phyloP scores from a whole-genome alignment of 2,113 vertebrate genomes.

The Ginglymostoma cirratum region DNA sequence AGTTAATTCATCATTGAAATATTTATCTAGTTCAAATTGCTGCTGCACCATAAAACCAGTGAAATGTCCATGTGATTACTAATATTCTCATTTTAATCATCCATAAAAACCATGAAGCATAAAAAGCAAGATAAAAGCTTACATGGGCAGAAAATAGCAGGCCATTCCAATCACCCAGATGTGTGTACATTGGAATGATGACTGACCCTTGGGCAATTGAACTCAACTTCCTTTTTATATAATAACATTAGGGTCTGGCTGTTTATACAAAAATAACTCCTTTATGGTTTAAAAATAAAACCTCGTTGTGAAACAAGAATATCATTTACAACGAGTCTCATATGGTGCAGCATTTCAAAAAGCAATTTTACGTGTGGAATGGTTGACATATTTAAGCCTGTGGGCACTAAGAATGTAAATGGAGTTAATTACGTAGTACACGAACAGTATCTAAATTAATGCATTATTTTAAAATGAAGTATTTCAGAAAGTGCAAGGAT shows the following conservation, averaged over 20 bases:
- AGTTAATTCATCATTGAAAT: slow-evolving; percentile 34
- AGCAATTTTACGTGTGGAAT: slow-evolving; percentile 46
- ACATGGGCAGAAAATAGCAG: slow-evolving; percentile 4
- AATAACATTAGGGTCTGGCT: slow-evolving; percentile 54
- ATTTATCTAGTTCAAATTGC: slow-evolving; percentile 26
- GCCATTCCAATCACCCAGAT: background rate
- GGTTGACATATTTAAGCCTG: slow-evolving; percentile 48
- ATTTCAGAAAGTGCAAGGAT: background rate
- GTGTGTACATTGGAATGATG: slow-evolving; percentile 45
- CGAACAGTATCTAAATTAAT: slow-evolving; percentile 39
- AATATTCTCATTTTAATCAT: slow-evolving; percentile 32
- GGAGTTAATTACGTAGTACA: slow-evolving; percentile 44
- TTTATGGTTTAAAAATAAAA: slow-evolving; percentile 61
- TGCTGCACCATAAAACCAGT: slow-evolving; percentile 2
- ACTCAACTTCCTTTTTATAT: slow-evolving; percentile 60
- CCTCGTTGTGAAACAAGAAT: slow-evolving; percentile 49
- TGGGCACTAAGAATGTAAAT: slow-evolving; percentile 43
- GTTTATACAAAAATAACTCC: slow-evolving; percentile 64
- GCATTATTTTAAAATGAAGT: slow-evolving; percentile 34
- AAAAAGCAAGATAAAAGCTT: slow-evolving; percentile 35
- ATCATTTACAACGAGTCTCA: slow-evolving; percentile 48
- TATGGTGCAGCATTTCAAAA: slow-evolving; percentile 42
- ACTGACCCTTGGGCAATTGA: slow-evolving; percentile 64
- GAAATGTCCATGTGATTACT: slow-evolving; percentile 32
- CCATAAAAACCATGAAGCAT: slow-evolving; percentile 19